Conservation (phyloP, 2,888 invertebrate species). For the Dexiosoma caninum region DNA sequence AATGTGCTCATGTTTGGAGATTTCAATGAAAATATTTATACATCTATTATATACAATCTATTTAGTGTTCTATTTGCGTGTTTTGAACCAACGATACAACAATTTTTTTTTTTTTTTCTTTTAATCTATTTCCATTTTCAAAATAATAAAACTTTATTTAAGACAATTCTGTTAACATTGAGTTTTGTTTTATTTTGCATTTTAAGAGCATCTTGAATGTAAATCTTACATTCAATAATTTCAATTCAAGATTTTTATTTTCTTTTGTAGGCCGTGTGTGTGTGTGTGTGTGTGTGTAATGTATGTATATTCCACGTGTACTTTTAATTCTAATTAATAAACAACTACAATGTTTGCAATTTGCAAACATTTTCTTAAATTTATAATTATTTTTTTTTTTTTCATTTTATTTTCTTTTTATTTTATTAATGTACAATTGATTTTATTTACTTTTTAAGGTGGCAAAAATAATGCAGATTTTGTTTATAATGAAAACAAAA, state of each 20-base stretch:
- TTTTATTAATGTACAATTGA: constrained; percentile 37
- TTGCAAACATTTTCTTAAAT: constrained; percentile 23
- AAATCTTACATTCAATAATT: constrained; percentile 53
- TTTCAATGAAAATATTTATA: constrained; percentile 62
- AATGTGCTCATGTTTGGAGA: constrained; percentile 78
- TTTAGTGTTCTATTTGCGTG: no score
- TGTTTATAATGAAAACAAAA: neutral
- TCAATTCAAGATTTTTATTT: constrained; percentile 44
- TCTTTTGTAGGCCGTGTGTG: constrained; percentile 13
- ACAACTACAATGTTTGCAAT: constrained; percentile 51
- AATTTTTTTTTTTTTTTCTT: no score
- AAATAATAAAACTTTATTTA: constrained; percentile 10
- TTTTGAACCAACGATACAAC: no score
- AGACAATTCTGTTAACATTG: constrained; percentile 45
- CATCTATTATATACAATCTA: no score
- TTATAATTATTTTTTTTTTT: no score
- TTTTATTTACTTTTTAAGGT: neutral
- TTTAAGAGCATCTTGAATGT: constrained; percentile 59
- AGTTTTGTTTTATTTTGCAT: constrained; percentile 54
- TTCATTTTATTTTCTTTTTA: no score
- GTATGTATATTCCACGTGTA: neutral
- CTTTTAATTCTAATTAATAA: constrained; percentile 44
- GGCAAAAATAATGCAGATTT: neutral
- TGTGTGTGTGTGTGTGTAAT: constrained; percentile 4
- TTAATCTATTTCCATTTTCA: no score